Conservation (phyloP, 2,113 vertebrate species). For the Dromaius novaehollandiae region DNA sequence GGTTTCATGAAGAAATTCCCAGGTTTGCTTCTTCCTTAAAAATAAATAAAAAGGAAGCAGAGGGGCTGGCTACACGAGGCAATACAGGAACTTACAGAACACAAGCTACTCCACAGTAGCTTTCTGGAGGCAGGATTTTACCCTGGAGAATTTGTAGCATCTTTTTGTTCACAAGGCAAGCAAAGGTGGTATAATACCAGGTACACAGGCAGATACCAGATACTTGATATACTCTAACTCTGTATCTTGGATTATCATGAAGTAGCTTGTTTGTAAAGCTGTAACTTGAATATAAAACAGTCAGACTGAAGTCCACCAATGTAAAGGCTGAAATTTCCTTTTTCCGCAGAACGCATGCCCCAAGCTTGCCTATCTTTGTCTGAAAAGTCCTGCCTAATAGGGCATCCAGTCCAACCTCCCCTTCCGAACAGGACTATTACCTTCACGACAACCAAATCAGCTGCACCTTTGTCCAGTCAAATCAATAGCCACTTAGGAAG, state of each 20-base stretch:
- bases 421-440: not conserved
- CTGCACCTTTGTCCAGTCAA: not conserved
- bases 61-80: not conserved
- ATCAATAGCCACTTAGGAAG: not conserved
- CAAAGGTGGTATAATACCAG: not conserved
- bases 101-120: not conserved
- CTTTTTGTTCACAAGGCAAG: not conserved
- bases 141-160: not conserved
- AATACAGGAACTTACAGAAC: not conserved
- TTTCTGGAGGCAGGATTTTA: not conserved
- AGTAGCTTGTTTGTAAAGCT: not conserved
- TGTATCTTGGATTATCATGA: accelerated
- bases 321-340: not conserved
- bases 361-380: not conserved
- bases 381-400: not conserved
- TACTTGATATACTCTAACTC: not conserved
- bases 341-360: not conserved
- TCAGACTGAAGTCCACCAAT: not conserved
- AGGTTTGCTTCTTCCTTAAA: not conserved
- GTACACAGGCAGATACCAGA: not conserved
- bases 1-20: not conserved
- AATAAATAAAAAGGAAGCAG: not conserved
- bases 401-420: not conserved
- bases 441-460: not conserved
- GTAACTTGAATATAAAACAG: not conserved